Evolutionary conservation across 2,888 invertebrate genomes (phyloP).

Genomic region (Bellardia pandia): DNA sequence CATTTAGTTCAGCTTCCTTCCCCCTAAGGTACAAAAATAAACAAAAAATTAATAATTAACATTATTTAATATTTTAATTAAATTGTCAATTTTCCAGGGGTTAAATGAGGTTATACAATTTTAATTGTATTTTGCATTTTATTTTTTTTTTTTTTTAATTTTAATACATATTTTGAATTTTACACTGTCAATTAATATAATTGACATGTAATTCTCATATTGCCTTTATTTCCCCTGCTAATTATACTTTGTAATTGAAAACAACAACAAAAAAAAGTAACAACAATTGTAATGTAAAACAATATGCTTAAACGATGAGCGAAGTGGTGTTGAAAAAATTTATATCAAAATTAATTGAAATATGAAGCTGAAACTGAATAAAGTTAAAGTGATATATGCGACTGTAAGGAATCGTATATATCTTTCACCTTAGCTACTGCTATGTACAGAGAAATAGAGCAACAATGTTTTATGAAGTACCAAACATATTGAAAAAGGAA

Average conservation of each 20-base stretch:
- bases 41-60: neutral
- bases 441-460: too few relatives aligned
- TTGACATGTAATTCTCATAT: constrained; percentile 47
- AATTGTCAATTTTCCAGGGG: constrained; percentile 12
- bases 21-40: neutral
- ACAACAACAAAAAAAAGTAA: neutral
- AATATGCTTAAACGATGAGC: neutral
- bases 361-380: too few relatives aligned
- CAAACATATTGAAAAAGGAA: too few relatives aligned
- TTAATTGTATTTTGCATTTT: neutral
- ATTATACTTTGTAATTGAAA: constrained; percentile 37
- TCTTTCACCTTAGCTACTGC: too few relatives aligned
- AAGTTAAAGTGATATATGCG: too few relatives aligned
- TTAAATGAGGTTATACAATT: constrained; percentile 27
- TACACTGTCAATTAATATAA: constrained; percentile 55
- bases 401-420: too few relatives aligned
- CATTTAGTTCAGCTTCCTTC: too few relatives aligned
- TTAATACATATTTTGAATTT: neutral
- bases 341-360: neutral
- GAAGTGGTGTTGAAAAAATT: neutral
- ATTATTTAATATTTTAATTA: neutral
- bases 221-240: constrained; percentile 15
- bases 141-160: neutral
- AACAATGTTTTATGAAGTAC: too few relatives aligned
- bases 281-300: neutral